Conservation (phyloP, 2,113 vertebrate genomes). For the Antechinus flavipes region DNA sequence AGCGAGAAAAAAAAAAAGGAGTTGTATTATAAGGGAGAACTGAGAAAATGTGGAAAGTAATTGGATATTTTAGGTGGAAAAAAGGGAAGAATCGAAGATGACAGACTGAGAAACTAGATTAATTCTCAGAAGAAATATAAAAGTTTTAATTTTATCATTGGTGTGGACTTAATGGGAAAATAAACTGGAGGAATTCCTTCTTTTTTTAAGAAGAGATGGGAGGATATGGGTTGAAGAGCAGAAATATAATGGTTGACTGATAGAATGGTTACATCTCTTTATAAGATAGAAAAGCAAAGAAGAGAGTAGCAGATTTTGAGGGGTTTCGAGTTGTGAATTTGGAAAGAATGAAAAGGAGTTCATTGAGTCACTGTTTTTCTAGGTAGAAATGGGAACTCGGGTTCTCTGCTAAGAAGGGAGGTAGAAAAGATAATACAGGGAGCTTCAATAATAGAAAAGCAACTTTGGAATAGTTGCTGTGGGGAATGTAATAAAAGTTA, state of each 20-base stretch:
- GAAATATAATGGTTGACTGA: neutral
- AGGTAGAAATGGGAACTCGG: neutral
- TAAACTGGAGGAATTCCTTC: neutral
- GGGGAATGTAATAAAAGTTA: neutral
- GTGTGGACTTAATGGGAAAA: neutral
- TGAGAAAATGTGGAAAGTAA: neutral
- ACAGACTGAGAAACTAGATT: neutral
- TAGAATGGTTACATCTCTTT: neutral
- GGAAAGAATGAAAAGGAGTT: neutral
- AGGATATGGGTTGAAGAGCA: neutral
- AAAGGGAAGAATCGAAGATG: neutral
- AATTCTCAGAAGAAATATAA: neutral
- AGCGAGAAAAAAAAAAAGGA: neutral
- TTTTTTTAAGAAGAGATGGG: neutral
- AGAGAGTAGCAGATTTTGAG: neutral
- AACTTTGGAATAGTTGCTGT: neutral
- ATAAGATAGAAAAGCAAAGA: neutral
- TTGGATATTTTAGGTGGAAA: neutral
- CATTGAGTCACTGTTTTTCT: neutral
- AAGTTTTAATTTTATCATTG: neutral
- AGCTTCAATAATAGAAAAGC: neutral
- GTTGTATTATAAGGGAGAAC: neutral
- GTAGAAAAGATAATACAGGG: neutral
- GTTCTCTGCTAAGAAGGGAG: neutral
- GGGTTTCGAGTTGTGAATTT: neutral